These are phyloP conservation scores for Nasonia longicornis DNA, from an alignment of 1,140 invertebrate species.

Conservation along the genomic window DNA sequence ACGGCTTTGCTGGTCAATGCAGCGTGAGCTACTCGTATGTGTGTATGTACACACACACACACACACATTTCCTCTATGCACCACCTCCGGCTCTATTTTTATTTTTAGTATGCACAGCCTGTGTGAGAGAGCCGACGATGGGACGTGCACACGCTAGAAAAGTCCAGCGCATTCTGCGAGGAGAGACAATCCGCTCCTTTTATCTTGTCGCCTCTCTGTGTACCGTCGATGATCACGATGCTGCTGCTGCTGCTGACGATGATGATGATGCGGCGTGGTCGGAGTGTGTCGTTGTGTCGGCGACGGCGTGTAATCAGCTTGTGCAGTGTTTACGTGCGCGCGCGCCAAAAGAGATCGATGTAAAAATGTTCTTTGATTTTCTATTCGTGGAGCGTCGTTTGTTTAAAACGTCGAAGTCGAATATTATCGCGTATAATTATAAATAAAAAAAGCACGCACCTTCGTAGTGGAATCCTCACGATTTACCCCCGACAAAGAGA, in stretches of 20 bases:
- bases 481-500: too few relatives aligned
- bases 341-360: background rate
- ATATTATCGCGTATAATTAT: too few relatives aligned
- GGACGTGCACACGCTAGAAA: conserved; percentile 41
- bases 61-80: background rate
- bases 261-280: background rate
- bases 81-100: conserved; percentile 36
- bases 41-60: background rate
- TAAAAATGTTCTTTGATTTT: background rate
- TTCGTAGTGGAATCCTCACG: too few relatives aligned
- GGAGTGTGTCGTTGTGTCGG: background rate
- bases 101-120: conserved; percentile 38
- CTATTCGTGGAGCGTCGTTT: background rate
- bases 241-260: background rate
- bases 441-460: too few relatives aligned
- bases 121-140: background rate
- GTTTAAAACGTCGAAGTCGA: too few relatives aligned
- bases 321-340: background rate
- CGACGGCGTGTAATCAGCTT: background rate
- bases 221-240: background rate
- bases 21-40: conserved; percentile 32
- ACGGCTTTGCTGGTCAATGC: conserved; percentile 51
- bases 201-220: conserved; percentile 25
- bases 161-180: conserved; percentile 29
- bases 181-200: conserved; percentile 35